Percentiles rank a stretch among this genome's conserved stretches.
Conservation (phyloP, 2,113 vertebrate species). For the Pungitius pungitius region DNA sequence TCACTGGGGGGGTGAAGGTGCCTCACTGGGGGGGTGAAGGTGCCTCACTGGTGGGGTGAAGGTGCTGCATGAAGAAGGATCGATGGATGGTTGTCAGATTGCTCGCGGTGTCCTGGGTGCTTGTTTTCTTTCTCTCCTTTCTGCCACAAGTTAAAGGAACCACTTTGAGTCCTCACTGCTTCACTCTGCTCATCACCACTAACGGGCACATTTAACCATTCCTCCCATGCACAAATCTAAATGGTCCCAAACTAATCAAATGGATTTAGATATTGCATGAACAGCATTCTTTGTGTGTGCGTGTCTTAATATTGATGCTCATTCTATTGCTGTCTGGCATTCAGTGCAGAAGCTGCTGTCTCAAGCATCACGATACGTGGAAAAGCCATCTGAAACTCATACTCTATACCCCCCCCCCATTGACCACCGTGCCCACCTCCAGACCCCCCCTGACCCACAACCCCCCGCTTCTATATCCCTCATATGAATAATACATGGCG, state of each 20-base stretch:
- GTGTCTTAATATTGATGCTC: too few species aligned
- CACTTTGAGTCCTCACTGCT: not conserved
- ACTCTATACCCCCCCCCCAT: constrained; percentile 16
- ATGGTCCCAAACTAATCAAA: not conserved
- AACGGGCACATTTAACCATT: not conserved
- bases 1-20: constrained; percentile 16
- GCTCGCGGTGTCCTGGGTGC: constrained; percentile 1
- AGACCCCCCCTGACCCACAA: constrained; percentile 34
- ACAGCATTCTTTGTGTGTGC: too few species aligned
- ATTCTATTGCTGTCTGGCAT: too few species aligned
- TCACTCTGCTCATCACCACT: not conserved
- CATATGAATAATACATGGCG: constrained; percentile 73
- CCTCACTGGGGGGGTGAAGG: too few species aligned
- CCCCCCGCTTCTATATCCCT: not conserved
- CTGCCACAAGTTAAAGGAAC: not conserved
- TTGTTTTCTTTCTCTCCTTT: not conserved
- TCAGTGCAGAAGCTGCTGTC: too few species aligned
- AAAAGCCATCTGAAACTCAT: too few species aligned
- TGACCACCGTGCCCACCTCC: constrained; percentile 69
- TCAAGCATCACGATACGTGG: too few species aligned
- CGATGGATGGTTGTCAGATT: constrained; percentile 19
- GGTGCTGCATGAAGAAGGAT: constrained; percentile 27
- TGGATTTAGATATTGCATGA: not conserved
- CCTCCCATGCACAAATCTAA: not conserved
- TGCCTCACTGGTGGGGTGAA: constrained; percentile 37